Evolutionary conservation across 2,113 vertebrate species (phyloP), one percentile per base, ranked within the genome.

Genomic region (Xyliphius kryptos): DNA sequence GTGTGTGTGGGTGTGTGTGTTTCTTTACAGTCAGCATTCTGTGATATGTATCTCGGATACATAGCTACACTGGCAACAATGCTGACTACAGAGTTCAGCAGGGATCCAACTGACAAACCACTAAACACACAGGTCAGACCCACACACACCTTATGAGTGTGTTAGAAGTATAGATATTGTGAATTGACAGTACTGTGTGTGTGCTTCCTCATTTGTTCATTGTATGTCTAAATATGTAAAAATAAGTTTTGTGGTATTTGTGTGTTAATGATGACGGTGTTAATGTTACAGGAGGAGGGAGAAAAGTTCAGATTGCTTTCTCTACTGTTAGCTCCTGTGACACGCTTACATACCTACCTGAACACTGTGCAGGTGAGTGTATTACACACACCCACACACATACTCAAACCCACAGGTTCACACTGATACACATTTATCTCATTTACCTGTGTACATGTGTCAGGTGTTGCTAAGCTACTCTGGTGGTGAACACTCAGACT

Each of bases 401-500:
- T n/a, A n/a, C n/a, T n/a, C n/a, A n/a, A n/a, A n/a, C n/a, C n/a
- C n/a, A n/a, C n/a, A n/a, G n/a, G n/a, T n/a, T n/a, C n/a, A n/a
- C n/a, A n/a, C n/a, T n/a, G n/a, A n/a, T n/a, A n/a, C n/a, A n/a
- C n/a, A n/a, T n/a, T n/a, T n/a, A n/a, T n/a, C 26, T 32, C 7
- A 32, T 13, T 15, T 38, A 32, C 9, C 16, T 7, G 2, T 22
- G 7, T 65, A 19, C 36, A 10, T 43, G 6, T 57, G 13, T 11
- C 15, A 87, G 85, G 78, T 72, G 61, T 21, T 88, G 78, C 16
- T 86, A 57, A 82, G 79, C 76, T 85, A 83, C 77, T 86, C 81
- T 0, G 69, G 78, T 6, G 74, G 79, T 26, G 83, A 86, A 6
- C 82, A 87, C 60, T 77, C 85, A 1, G 87, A 87, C 75, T 79